Evolutionary conservation across 2,113 vertebrate genomes (phyloP).

Genomic region (Synchiropus splendidus): DNA sequence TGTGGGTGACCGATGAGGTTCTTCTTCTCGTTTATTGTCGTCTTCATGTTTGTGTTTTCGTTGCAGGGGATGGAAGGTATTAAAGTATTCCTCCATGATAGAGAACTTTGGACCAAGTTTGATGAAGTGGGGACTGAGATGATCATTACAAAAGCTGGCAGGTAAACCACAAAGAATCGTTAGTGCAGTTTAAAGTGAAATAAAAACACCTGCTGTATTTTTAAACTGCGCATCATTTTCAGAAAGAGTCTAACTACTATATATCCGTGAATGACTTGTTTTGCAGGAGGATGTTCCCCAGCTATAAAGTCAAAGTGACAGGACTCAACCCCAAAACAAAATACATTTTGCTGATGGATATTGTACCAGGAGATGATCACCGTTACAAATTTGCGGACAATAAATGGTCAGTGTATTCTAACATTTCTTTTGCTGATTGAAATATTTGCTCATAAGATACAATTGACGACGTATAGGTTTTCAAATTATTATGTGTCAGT

Average conservation of each 20-base stretch:
- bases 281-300: constrained; percentile 91
- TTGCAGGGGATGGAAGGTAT: constrained; percentile 89
- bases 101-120: constrained; percentile 92
- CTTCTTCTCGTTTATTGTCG: background rate
- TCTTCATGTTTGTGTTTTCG: constrained; percentile 5
- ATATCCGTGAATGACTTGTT: background rate
- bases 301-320: constrained; percentile 96
- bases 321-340: constrained; percentile 95
- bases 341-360: constrained; percentile 97
- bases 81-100: constrained; percentile 89
- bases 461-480: too few relatives aligned
- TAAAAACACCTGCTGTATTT: too few relatives aligned
- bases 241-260: background rate
- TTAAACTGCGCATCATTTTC: background rate
- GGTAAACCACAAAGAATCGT: constrained; percentile 65
- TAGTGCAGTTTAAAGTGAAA: too few relatives aligned
- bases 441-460: background rate
- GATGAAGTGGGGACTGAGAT: constrained; percentile 92
- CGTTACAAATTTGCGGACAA: constrained; percentile 98
- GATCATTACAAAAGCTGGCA: constrained; percentile 97
- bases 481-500: too few relatives aligned
- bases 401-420: constrained; percentile 79
- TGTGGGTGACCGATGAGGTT: background rate
- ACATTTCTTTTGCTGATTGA: background rate
- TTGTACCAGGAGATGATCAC: constrained; percentile 87